A percentile compares a stretch with the other conserved stretches of the same genome.
Conservation (phyloP, 1,140 invertebrate genomes). For the Papilio aristodemus region DNA sequence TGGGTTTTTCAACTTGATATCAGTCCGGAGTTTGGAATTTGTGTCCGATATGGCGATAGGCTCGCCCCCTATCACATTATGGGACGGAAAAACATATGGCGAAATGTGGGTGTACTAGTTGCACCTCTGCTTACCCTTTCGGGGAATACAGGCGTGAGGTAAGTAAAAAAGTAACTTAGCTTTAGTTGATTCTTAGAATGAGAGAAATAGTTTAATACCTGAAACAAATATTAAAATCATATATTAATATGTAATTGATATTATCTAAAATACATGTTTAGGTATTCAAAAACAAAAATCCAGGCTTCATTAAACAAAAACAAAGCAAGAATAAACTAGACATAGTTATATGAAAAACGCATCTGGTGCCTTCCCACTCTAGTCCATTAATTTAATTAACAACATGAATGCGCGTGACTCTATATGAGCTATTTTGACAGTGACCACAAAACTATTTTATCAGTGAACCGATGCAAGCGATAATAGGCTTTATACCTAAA, state of each 20-base stretch:
- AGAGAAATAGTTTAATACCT: constrained; percentile 8
- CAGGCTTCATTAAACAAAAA: not conserved
- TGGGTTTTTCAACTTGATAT: too few relatives aligned
- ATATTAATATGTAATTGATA: too few relatives aligned
- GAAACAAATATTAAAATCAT: constrained; percentile 6
- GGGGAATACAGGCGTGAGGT: too few relatives aligned
- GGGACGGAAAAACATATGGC: too few relatives aligned
- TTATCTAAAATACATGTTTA: too few relatives aligned
- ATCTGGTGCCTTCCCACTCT: constrained; percentile 16
- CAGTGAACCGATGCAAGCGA: not conserved
- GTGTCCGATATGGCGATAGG: too few relatives aligned
- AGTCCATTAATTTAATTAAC: constrained; percentile 47
- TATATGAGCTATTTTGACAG: constrained; percentile 37
- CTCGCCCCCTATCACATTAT: too few relatives aligned
- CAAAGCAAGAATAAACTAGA: not conserved
- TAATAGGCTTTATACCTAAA: constrained; percentile 8
- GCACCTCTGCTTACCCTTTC: too few relatives aligned
- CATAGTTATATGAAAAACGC: constrained; percentile 12
- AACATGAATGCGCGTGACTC: constrained; percentile 35
- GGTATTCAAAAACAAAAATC: not conserved
- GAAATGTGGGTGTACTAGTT: too few relatives aligned
- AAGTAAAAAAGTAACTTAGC: not conserved
- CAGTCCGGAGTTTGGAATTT: too few relatives aligned
- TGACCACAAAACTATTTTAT: constrained; percentile 28
- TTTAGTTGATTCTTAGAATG: too few relatives aligned